Percentiles rank a stretch among this genome's conserved stretches.
These are phyloP conservation scores for Argyrosomus japonicus DNA, from an alignment of 2,113 vertebrate genomes.

Conservation along the genomic window DNA sequence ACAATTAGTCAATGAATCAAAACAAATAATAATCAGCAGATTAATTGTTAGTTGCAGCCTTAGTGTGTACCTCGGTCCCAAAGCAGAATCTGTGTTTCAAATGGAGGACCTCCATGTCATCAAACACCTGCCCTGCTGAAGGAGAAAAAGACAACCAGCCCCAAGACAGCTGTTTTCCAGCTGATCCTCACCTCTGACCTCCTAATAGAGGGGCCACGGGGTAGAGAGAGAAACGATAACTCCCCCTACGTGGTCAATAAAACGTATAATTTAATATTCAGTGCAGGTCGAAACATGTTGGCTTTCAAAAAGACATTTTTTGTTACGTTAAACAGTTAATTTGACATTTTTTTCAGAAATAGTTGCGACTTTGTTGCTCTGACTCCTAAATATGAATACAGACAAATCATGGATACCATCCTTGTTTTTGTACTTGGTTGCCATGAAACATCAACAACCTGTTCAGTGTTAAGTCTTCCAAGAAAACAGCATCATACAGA, in stretches of 20 bases:
- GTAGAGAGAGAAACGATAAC: background rate
- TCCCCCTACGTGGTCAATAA: background rate
- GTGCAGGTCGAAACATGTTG: background rate
- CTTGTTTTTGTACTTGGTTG: background rate
- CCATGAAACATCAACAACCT: background rate
- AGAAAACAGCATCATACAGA: background rate
- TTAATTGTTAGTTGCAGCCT: background rate
- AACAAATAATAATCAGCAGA: background rate
- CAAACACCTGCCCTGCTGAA: slow-evolving; percentile 6
- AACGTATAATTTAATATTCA: background rate
- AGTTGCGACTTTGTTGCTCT: background rate
- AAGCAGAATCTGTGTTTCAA: background rate
- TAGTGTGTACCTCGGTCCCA: background rate
- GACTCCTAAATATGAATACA: background rate
- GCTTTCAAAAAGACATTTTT: background rate
- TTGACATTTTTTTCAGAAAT: background rate
- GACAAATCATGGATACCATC: background rate
- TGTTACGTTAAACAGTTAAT: background rate
- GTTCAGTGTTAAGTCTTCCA: background rate
- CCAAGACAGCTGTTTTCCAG: background rate
- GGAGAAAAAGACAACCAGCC: background rate
- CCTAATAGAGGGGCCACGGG: background rate
- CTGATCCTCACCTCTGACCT: slow-evolving; percentile 11
- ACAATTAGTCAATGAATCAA: background rate
- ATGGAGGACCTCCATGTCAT: background rate